Base-by-base conservation (phyloP, 92 coral and sea anemone species). In the Palythoa grandiflora region DNA sequence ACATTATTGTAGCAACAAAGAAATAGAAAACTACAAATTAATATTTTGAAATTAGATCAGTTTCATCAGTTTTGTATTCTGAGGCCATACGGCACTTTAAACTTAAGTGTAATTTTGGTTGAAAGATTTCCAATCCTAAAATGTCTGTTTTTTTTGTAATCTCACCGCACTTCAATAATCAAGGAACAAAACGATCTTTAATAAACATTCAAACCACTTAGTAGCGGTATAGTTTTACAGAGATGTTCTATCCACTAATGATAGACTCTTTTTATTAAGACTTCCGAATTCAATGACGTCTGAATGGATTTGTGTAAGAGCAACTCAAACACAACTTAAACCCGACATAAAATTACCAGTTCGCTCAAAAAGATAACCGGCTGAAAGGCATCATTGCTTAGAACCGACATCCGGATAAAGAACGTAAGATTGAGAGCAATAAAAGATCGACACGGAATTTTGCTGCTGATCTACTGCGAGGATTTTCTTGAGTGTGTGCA, bases 231-330 rank as follows among this genome's bases (percentile, higher is more conserved):
- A 65, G 40, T 17, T 35, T 50, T 50, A 39, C 74, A 51, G 40
- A 2, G 86, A 5, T 36, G 39, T 13, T 81, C 40, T 39, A 47
- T 11, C 74, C 74, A 10, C 59, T 65, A 81, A 81, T 81, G 73
- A 52, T 35, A 39, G 75, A 66, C 19, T 44, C 5, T 14, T 36
- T 47, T 47, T 78, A 57, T 68, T 81, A 54, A 81, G 60, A 81
- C 86, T 81, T 81, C 86, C 86, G 86, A 65, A 21, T 81, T 50
- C 13, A 68, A 81, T 81, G 86, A 81, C 86, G 73, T 36, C 86
- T 81, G 47, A 81, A 65, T 63, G 51, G 65, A n/a, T 16, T 3
- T 66, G 37, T 68, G 21, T 48, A 60, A 40, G 60, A 15, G 40
- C 75, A 65, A 66, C 74, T 81, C 71, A 81, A 81, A 81, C 60